These are phyloP conservation scores for Thymelicus acteon DNA, from an alignment of 2,888 invertebrate genomes.

Conservation along the genomic window DNA sequence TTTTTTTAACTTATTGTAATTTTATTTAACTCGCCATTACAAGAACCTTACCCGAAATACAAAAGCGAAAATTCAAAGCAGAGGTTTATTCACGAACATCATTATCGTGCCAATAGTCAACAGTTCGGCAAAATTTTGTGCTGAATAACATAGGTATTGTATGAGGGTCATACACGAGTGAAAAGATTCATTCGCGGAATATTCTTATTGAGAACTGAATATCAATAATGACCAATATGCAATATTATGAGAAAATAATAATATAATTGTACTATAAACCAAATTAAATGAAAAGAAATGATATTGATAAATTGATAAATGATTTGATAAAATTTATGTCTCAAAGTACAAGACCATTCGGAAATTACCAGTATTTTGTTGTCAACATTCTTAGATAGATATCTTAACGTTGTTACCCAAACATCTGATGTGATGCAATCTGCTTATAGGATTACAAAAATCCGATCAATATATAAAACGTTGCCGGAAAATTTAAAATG, in stretches of 20 bases:
- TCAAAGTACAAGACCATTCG: no score
- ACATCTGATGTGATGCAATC: no score
- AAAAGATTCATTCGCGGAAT: conserved; percentile 13
- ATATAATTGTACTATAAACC: no score
- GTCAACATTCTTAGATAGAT: no score
- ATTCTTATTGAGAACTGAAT: conserved; percentile 12
- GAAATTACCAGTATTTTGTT: no score
- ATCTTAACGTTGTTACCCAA: no score
- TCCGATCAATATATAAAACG: no score
- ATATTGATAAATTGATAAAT: no score
- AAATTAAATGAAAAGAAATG: not conserved
- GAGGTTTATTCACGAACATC: conserved; percentile 40
- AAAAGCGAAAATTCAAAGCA: conserved; percentile 25
- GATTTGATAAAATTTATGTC: no score
- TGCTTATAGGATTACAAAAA: no score
- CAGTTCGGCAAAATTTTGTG: conserved; percentile 33
- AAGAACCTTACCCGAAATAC: conserved; percentile 8
- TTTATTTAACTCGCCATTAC: not conserved
- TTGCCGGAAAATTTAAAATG: no score
- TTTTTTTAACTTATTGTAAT: not conserved
- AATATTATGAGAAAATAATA: no score
- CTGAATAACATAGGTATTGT: conserved; percentile 31
- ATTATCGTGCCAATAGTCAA: conserved; percentile 39
- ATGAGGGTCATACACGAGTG: conserved; percentile 9
- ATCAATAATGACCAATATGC: not conserved